Evolutionary conservation across 2,797 vertebrate species (phyloP).

Genomic region (Alcedo quadribrachys): DNA sequence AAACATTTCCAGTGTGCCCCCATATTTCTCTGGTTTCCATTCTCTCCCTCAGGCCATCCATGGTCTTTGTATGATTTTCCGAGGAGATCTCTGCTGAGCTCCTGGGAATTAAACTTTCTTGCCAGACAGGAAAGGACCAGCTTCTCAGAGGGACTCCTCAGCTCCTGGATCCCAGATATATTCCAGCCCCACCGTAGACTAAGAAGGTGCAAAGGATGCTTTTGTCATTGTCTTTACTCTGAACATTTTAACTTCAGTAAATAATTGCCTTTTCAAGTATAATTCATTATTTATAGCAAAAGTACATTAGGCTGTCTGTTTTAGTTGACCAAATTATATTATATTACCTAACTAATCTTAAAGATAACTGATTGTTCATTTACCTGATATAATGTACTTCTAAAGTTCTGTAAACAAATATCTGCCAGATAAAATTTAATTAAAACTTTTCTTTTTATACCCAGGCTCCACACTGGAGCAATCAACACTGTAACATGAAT

Average conservation of each 20-base stretch:
- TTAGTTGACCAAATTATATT: background rate
- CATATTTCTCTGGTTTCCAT: background rate
- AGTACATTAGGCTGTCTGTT: background rate
- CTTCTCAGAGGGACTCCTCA: background rate
- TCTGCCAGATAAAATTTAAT: background rate
- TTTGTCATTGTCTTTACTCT: background rate
- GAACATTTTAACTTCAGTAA: background rate
- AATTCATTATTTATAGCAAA: background rate
- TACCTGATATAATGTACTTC: background rate
- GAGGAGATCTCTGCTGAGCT: background rate
- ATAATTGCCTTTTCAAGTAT: background rate
- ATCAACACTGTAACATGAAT: constrained; percentile 77
- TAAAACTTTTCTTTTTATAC: background rate
- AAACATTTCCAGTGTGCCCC: background rate
- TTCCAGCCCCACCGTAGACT: background rate
- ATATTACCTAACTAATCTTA: background rate
- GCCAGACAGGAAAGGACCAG: background rate
- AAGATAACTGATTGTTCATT: background rate
- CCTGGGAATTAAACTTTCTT: background rate
- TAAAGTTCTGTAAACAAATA: background rate
- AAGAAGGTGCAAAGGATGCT: background rate
- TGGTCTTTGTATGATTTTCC: background rate
- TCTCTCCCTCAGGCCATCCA: background rate
- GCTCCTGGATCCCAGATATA: background rate
- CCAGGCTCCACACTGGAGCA: background rate